These are phyloP conservation scores for Glossophaga mutica DNA, from an alignment of 2,797 vertebrate genomes.

Conservation along the genomic window DNA sequence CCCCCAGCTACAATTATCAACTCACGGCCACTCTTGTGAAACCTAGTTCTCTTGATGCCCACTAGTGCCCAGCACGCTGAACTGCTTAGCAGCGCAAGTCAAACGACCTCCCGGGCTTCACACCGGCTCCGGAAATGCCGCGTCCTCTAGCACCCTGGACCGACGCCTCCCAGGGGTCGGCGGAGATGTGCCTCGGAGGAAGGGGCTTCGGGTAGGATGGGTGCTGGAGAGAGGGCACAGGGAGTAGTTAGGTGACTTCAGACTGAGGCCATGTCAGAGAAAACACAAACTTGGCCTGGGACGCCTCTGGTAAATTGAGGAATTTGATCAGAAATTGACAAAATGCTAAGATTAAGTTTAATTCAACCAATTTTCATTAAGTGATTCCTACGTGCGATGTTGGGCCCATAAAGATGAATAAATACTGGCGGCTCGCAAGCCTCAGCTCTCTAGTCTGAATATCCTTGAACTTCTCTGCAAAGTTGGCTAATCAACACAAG, in stretches of 20 bases:
- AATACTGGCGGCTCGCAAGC: not conserved
- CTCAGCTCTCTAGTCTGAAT: not conserved
- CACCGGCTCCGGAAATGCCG: not conserved
- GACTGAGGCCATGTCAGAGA: not conserved
- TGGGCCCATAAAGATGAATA: not conserved
- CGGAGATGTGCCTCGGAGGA: not conserved
- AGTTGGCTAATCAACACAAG: not conserved
- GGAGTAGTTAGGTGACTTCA: not conserved
- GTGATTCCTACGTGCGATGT: not conserved
- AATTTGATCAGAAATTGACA: conserved; percentile 17
- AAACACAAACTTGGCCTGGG: conserved; percentile 22
- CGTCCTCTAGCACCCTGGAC: not conserved
- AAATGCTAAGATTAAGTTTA: conserved; percentile 8
- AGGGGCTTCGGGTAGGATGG: not conserved
- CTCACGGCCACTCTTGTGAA: not conserved
- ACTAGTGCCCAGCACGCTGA: not conserved
- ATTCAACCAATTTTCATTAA: not conserved
- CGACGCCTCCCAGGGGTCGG: not conserved
- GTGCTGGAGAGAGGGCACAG: not conserved
- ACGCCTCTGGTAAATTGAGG: not conserved
- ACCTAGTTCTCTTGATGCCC: not conserved
- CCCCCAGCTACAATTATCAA: not conserved
- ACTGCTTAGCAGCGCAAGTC: not conserved
- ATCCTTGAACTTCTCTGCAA: not conserved
- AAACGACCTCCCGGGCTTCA: not conserved